Conservation (phyloP, 2,113 vertebrate genomes). For the Sinocyclocheilus anshuiensis region DNA sequence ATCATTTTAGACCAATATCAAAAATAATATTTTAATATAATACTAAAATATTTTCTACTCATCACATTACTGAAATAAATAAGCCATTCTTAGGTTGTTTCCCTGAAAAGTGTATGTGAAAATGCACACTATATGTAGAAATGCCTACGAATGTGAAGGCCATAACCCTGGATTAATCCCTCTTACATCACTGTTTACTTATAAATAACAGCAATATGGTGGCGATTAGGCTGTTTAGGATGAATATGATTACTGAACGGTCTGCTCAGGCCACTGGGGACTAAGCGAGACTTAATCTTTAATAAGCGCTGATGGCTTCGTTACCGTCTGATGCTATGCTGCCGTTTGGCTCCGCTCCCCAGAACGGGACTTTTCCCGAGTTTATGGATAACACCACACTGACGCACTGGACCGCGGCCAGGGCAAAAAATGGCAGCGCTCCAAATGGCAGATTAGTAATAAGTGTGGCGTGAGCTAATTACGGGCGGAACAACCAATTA, state of each 20-base stretch:
- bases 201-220: slow-evolving; percentile 78
- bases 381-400: slow-evolving; percentile 65
- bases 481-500: slow-evolving; percentile 74
- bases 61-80: background rate
- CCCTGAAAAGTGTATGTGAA: background rate
- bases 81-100: background rate
- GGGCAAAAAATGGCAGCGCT: slow-evolving; percentile 65
- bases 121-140: too few species aligned
- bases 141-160: slow-evolving; percentile 8
- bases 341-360: slow-evolving; percentile 50
- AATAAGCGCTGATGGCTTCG: slow-evolving; percentile 73
- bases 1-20: too few species aligned
- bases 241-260: slow-evolving; percentile 52
- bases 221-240: slow-evolving; percentile 73
- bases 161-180: slow-evolving; percentile 54
- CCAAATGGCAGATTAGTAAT: slow-evolving; percentile 80
- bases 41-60: background rate
- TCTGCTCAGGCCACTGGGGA: slow-evolving; percentile 68
- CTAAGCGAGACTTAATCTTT: slow-evolving; percentile 76
- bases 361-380: slow-evolving; percentile 57
- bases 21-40: too few species aligned
- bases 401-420: slow-evolving; percentile 72
- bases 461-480: slow-evolving; percentile 78
- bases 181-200: slow-evolving; percentile 74
- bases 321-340: slow-evolving; percentile 48